Conservation (phyloP, 2,797 vertebrate genomes). For the Loriculus beryllinus region DNA sequence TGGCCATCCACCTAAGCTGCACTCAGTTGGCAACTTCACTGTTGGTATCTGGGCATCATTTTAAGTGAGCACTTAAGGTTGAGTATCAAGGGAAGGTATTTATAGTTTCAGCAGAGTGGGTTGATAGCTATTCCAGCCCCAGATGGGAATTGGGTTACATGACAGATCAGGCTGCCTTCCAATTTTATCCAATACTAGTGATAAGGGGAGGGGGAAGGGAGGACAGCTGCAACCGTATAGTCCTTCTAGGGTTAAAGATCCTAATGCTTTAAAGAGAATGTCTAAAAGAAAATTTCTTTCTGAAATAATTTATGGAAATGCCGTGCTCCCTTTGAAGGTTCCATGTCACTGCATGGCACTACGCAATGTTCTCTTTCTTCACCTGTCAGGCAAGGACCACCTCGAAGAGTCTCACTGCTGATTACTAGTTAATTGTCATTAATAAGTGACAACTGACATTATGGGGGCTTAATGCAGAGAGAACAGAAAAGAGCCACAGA, state of each 20-base stretch:
- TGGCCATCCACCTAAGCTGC: conserved; percentile 34
- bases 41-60: conserved; percentile 60
- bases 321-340: conserved; percentile 80
- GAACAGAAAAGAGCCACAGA: conserved; percentile 83
- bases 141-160: conserved; percentile 61
- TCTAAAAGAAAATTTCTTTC: conserved; percentile 79
- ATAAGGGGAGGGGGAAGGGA: neutral
- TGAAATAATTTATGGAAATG: conserved; percentile 85
- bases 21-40: conserved; percentile 33
- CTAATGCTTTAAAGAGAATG: conserved; percentile 75
- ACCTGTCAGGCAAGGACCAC: conserved; percentile 84
- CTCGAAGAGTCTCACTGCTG: conserved; percentile 83
- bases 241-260: conserved; percentile 81
- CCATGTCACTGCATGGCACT: conserved; percentile 80
- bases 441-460: conserved; percentile 89
- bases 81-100: conserved; percentile 62
- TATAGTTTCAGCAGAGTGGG: conserved; percentile 54
- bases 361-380: conserved; percentile 80
- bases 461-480: conserved; percentile 83
- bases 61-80: conserved; percentile 66
- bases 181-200: conserved; percentile 36
- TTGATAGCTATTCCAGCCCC: conserved; percentile 59
- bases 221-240: conserved; percentile 58
- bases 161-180: conserved; percentile 56
- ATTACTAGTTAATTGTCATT: conserved; percentile 89